phyloP scores from a whole-genome alignment of 2,797 vertebrate genomes.

The Euphonia xanthogaster region DNA sequence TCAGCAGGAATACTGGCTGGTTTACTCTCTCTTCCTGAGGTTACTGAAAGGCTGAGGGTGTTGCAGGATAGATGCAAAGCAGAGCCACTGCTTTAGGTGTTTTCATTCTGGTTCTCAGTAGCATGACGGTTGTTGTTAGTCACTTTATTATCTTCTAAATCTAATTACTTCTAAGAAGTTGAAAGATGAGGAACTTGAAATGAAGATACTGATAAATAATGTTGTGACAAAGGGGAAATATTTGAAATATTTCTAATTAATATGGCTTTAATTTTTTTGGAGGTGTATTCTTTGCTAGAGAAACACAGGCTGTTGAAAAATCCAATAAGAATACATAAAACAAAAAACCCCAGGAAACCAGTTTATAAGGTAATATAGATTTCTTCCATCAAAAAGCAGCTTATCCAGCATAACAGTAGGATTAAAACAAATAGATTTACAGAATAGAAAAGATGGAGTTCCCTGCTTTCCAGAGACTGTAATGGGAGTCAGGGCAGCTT shows the following conservation, averaged over 20 bases:
- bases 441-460: background rate
- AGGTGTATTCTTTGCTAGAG: background rate
- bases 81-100: background rate
- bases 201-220: background rate
- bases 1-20: background rate
- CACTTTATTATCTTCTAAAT: background rate
- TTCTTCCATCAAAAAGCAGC: background rate
- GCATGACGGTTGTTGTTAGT: accelerated
- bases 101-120: background rate
- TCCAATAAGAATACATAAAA: background rate
- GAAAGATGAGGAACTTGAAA: background rate
- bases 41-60: background rate
- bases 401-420: background rate
- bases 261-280: background rate
- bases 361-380: background rate
- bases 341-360: background rate
- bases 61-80: background rate
- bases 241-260: background rate
- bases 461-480: background rate
- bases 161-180: background rate
- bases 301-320: background rate
- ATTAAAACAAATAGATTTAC: background rate
- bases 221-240: background rate
- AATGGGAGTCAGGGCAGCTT: background rate
- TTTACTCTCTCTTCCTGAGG: background rate